These are phyloP conservation scores for Agonopterix heracliana DNA, from an alignment of 2,888 invertebrate genomes.

Conservation along the genomic window DNA sequence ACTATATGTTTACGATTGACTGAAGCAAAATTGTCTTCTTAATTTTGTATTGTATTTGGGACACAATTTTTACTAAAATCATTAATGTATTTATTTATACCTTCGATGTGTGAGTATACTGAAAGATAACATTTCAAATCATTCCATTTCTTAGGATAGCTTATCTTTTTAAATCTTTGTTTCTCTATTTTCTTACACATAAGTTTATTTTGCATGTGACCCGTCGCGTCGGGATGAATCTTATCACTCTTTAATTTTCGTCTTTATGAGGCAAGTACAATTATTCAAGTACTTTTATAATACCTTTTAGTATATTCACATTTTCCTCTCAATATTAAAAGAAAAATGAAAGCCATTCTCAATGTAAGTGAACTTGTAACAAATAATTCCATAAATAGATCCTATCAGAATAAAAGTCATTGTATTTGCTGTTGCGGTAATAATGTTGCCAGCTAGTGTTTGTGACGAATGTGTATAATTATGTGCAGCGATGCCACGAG, in stretches of 20 bases:
- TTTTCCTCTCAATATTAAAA: slow-evolving; percentile 53
- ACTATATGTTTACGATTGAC: slow-evolving; percentile 62
- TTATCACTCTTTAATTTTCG: slow-evolving; percentile 20
- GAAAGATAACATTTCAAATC: slow-evolving; percentile 64
- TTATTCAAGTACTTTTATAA: slow-evolving; percentile 19
- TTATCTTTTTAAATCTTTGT: slow-evolving; percentile 45
- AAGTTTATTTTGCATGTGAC: slow-evolving; percentile 49
- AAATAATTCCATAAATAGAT: slow-evolving; percentile 65
- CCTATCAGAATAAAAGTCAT: slow-evolving; percentile 65
- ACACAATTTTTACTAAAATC: slow-evolving; percentile 45
- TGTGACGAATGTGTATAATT: slow-evolving; percentile 62
- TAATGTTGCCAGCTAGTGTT: slow-evolving; percentile 56
- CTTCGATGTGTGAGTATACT: slow-evolving; percentile 63
- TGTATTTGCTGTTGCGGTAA: slow-evolving; percentile 57
- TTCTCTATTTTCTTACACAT: slow-evolving; percentile 14
- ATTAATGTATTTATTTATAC: slow-evolving; percentile 48
- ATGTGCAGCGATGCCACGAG: slow-evolving; percentile 65
- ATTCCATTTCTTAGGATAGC: slow-evolving; percentile 60
- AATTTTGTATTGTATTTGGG: slow-evolving; percentile 45
- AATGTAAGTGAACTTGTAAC: slow-evolving; percentile 42
- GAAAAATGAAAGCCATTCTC: slow-evolving; percentile 70
- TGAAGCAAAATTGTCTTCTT: slow-evolving; percentile 56
- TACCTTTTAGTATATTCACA: slow-evolving; percentile 71
- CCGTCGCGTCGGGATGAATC: no score
- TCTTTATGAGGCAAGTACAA: slow-evolving; percentile 45